Percentiles rank a stretch among this genome's conserved stretches.
Evolutionary conservation across 2,113 vertebrate genomes (phyloP).

Genomic region (Heloderma charlesbogerti): DNA sequence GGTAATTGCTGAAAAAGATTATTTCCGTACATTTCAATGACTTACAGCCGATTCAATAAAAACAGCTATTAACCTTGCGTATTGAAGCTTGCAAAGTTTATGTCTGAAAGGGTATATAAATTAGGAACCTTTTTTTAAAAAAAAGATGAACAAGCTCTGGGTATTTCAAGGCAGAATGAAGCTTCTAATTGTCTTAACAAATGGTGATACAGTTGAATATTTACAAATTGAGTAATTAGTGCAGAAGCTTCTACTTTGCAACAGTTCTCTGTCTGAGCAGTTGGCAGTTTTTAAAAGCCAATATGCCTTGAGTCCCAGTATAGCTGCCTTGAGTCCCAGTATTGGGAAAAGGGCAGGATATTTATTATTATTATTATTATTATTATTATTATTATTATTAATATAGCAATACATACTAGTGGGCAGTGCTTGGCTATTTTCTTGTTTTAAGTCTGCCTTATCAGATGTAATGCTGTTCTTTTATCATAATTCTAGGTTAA

Average conservation of each 20-base stretch:
- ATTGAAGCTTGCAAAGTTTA: not conserved
- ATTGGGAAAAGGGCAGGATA: too few species aligned
- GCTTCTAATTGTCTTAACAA: slow-evolving; percentile 19
- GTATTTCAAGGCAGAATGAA: slow-evolving; percentile 10
- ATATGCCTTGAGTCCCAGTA: too few species aligned
- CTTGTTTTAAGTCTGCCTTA: not conserved
- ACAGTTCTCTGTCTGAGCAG: slow-evolving; percentile 3
- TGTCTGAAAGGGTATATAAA: slow-evolving; percentile 1
- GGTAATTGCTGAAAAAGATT: not conserved
- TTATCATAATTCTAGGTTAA: not conserved
- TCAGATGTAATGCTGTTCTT: not conserved
- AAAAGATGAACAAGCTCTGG: not conserved
- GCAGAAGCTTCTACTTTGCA: not conserved
- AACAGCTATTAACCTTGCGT: fast-evolving
- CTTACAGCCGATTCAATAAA: slow-evolving; percentile 21
- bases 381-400: too few species aligned
- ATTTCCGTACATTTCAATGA: slow-evolving; percentile 18
- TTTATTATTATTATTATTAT: too few species aligned
- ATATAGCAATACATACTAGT: not conserved
- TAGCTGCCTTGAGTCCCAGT: too few species aligned
- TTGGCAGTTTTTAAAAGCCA: slow-evolving; percentile 18
- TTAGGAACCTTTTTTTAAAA: not conserved
- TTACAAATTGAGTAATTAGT: not conserved
- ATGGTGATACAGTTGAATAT: not conserved
- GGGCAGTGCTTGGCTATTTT: not conserved